Evolutionary conservation across 2,888 invertebrate genomes (phyloP), one percentile per base, ranked within the genome.

Genomic region (Philereme vetulata): DNA sequence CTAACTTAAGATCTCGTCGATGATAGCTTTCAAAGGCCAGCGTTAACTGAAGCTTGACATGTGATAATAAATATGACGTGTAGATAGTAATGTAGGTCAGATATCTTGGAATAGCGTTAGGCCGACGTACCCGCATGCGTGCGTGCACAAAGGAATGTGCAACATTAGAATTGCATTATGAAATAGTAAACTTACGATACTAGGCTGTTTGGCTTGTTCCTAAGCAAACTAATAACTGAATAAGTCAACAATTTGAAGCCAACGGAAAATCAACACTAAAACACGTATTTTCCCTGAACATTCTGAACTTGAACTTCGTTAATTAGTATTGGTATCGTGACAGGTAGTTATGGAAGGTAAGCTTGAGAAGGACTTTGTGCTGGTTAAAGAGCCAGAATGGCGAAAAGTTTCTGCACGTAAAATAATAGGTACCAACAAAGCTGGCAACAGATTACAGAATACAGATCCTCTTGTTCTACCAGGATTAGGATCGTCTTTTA

Each of bases 41-140:
- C 49, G 44, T 8, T 58, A 62, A 69, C 67, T 64, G 66, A 65
- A 68, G 66, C 64, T 66, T 47, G 67, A 61, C 54, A 68, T 68
- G 60, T 56, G 72, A 75, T 76, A 75, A 64, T 67, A 73, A 81
- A 76, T 72, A 80, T 82, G 81, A 83, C 78, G 78, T 70, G 61
- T 56, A 64, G 87, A 87, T 87, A 88, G 82, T 71, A 76, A 88
- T 83, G 77, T 88, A 74, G 89, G 88, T 86, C 88, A 89, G 75
- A 78, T 79, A 77, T 72, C 73, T 70, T 72, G 74, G 80, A 79
- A 82, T 80, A 80, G 72, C 75, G 69, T 70, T 75, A 77, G 71
- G 65, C 65, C 70, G 71, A 70, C 55, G 69, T 73, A 64, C 72
- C 65, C 63, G 66, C 64, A 68, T 72, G 68, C 69, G 64, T 68